phyloP scores from a whole-genome alignment of 2,797 vertebrate species.

The Huso huso region DNA sequence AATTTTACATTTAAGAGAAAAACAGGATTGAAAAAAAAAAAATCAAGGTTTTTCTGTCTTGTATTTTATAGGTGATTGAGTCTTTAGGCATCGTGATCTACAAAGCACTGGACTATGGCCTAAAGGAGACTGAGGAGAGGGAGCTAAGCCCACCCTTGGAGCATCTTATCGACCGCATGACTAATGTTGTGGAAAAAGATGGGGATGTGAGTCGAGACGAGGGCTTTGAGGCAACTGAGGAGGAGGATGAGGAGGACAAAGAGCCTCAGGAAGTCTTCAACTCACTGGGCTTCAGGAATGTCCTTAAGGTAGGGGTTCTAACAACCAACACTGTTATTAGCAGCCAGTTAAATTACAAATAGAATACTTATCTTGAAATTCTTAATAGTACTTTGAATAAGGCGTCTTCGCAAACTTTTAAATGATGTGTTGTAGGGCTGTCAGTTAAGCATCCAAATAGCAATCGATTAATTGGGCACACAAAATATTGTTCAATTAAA shows the following conservation, averaged over 20 bases:
- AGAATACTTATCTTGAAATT: too few species aligned
- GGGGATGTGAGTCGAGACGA: conserved; percentile 73
- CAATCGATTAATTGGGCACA: too few species aligned
- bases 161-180: conserved; percentile 92
- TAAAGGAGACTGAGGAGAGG: conserved; percentile 93
- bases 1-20: too few species aligned
- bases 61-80: conserved; percentile 71
- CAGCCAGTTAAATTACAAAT: too few species aligned
- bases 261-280: conserved; percentile 45
- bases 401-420: too few species aligned
- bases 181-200: conserved; percentile 71
- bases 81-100: conserved; percentile 95
- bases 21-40: too few species aligned
- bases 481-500: too few species aligned
- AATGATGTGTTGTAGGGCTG: too few species aligned
- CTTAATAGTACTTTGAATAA: too few species aligned
- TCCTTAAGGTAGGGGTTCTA: conserved; percentile 73
- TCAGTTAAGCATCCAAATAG: too few species aligned
- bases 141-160: conserved; percentile 91
- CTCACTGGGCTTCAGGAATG: conserved; percentile 73
- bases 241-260: conserved; percentile 74
- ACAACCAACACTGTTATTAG: too few species aligned
- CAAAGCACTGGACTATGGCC: conserved; percentile 92
- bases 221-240: conserved; percentile 87
- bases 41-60: neutral